These are phyloP conservation scores for Mus caroli DNA, from an alignment of 2,797 vertebrate genomes.

Conservation along the genomic window DNA sequence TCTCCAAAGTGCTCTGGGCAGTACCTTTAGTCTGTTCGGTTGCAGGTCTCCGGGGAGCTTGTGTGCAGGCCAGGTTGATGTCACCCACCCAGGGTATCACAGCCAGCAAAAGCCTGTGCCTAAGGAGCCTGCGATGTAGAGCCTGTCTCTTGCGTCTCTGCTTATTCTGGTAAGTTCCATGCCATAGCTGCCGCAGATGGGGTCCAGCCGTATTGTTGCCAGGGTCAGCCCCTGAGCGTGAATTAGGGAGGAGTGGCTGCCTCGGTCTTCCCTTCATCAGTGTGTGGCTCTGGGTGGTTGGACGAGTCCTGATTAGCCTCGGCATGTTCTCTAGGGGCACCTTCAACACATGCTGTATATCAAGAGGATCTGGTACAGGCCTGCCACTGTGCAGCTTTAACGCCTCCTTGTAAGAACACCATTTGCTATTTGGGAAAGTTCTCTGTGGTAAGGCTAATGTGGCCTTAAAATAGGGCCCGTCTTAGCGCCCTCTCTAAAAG, in stretches of 20 bases:
- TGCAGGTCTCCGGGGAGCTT: constrained; percentile 21
- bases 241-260: fast-evolving
- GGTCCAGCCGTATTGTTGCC: fast-evolving
- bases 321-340: constrained; percentile 86
- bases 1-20: fast-evolving
- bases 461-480: not conserved
- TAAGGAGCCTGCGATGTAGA: constrained; percentile 77
- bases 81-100: constrained; percentile 94
- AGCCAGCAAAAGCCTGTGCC: constrained; percentile 88
- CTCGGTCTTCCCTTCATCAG: constrained; percentile 75
- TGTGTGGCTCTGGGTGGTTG: not conserved
- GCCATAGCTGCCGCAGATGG: not conserved
- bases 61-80: constrained; percentile 84
- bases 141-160: not conserved
- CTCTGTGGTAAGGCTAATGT: not conserved
- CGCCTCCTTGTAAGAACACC: fast-evolving
- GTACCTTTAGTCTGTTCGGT: constrained; percentile 85
- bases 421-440: not conserved
- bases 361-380: not conserved
- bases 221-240: not conserved
- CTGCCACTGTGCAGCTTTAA: not conserved
- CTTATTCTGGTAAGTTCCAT: not conserved
- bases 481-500: not conserved
- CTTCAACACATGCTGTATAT: constrained; percentile 79
- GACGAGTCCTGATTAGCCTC: constrained; percentile 79